These are phyloP conservation scores for Atrina japonica DNA, from an alignment of 2,888 invertebrate species.

Conservation along the genomic window DNA sequence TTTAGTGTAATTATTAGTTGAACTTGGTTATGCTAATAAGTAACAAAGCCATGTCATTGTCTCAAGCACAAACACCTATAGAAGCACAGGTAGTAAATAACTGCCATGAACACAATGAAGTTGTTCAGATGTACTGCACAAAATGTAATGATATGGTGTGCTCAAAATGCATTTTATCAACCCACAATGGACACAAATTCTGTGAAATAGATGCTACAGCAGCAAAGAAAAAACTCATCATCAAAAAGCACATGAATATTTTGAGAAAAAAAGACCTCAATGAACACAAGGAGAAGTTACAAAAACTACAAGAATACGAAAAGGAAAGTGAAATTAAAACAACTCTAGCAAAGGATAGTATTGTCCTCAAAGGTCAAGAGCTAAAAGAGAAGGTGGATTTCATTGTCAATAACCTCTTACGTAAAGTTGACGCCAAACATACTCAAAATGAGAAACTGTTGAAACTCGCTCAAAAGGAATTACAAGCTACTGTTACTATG, in stretches of 20 bases:
- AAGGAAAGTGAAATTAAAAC: background rate
- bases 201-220: background rate
- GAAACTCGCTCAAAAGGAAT: background rate
- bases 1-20: too few species aligned
- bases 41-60: too few species aligned
- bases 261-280: background rate
- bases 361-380: background rate
- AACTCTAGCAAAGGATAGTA: background rate
- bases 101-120: background rate
- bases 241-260: conserved; percentile 1
- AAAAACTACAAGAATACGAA: background rate
- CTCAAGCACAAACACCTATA: too few species aligned
- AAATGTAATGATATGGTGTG: conserved; percentile 7
- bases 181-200: conserved; percentile 6
- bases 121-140: conserved; percentile 4
- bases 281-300: background rate
- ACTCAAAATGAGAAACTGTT: background rate
- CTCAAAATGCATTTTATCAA: background rate
- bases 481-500: background rate
- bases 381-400: conserved; percentile 1
- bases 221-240: conserved; percentile 7
- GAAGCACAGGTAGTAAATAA: too few species aligned
- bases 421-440: background rate
- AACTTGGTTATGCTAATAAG: too few species aligned
- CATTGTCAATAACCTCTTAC: background rate